Percentiles rank a stretch among this genome's conserved stretches.
These are phyloP conservation scores for Hylaeus volcanicus DNA, from an alignment of 1,140 invertebrate species.

Conservation along the genomic window DNA sequence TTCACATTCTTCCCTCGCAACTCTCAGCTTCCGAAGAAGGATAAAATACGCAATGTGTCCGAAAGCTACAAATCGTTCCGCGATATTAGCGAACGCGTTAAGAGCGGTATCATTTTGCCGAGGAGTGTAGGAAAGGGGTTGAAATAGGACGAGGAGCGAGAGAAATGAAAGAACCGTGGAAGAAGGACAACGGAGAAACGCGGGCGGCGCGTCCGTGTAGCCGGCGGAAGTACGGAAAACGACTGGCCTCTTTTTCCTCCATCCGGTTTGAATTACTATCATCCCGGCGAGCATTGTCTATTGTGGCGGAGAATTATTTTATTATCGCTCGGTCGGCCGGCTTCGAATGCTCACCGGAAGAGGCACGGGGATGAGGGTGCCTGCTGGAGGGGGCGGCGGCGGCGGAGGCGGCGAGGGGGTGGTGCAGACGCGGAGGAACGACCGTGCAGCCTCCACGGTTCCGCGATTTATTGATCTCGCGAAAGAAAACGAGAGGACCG, in stretches of 20 bases:
- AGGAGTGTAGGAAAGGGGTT: not conserved
- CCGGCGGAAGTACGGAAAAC: slow-evolving; percentile 71
- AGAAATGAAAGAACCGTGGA: not conserved
- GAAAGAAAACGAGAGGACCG: slow-evolving; percentile 50
- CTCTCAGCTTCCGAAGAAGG: no score
- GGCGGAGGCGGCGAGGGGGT: not conserved
- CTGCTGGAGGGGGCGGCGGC: not conserved
- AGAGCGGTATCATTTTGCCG: not conserved
- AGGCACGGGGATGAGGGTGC: not conserved
- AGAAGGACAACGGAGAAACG: not conserved
- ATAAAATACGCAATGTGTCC: no score
- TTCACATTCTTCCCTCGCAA: no score
- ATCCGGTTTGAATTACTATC: slow-evolving; percentile 78
- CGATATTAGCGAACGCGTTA: no score
- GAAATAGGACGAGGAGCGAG: not conserved
- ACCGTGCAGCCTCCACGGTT: slow-evolving; percentile 48
- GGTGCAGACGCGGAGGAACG: slow-evolving; percentile 45
- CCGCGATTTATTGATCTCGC: slow-evolving; percentile 62
- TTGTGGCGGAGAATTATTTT: slow-evolving; percentile 80
- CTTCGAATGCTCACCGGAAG: slow-evolving; percentile 46
- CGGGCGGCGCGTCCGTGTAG: slow-evolving; percentile 36
- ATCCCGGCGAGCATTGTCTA: slow-evolving; percentile 74
- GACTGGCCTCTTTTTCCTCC: slow-evolving; percentile 67
- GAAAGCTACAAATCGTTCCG: no score
- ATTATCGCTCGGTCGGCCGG: slow-evolving; percentile 74